Base-by-base conservation (phyloP, 1,140 invertebrate genomes). In the Babylonia areolata region DNA sequence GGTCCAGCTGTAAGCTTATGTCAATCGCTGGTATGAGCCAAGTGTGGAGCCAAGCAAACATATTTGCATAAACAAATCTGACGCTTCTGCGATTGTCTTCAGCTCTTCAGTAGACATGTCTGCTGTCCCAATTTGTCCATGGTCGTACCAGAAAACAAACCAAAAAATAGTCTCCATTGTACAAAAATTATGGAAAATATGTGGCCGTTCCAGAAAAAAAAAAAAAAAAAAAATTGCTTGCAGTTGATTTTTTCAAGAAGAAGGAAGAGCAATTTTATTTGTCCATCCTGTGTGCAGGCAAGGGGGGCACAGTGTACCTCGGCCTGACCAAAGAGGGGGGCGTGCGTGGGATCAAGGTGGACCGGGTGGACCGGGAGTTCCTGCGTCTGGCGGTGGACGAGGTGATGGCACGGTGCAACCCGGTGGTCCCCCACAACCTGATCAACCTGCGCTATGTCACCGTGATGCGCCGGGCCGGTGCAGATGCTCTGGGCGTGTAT, bases 271-370 rank as follows among this genome's bases (percentile, higher is more conserved):
- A 31, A 1, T 15, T 51, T 51, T 3, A 12, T 51, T 51, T 12
- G 46, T 51, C 17, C 46, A 51, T 81, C 58, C 31, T 35, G 3
- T 58, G 3, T 33, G 69, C 78, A 91, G 90, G 88, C 5, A 83
- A 88, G 85, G 88, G 89, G 37, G 90, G 89, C 2, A 81, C 75
- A 6, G 86, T 91, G 35, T 88, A 89, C 75, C 88, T 91, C 86
- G 90, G 90, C 3, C 81, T 91, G 9, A 40, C 85, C 9, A 84
- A 73, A 40, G 31, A 40, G 11, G 82, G 85, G 23, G 42, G 69
- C 2, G 86, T 89, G 39, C 20, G 78, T 2, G 90, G 90, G 37
- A 58, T 91, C 5, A 78, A 81, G 39, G 28, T 87, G n/a, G 58
- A 80, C 23, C 78, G 89, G n/a, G 87, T 89, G 64, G 86, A 88